These are phyloP conservation scores for Eristalis tenax DNA, from an alignment of 2,888 invertebrate genomes.

Conservation along the genomic window DNA sequence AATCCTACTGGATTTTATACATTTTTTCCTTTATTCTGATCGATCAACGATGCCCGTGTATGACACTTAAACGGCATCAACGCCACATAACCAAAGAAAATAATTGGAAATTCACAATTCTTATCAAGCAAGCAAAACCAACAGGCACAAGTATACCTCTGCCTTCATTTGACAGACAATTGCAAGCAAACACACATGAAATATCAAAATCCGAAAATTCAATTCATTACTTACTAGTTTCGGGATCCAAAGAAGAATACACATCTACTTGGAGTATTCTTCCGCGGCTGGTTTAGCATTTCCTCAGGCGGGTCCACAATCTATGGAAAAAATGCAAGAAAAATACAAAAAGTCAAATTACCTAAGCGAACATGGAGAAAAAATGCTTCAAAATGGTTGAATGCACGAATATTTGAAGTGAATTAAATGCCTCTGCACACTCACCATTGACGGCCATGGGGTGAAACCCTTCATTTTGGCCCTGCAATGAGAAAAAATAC, in stretches of 20 bases:
- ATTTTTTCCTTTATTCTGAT: neutral
- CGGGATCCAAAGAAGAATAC: conserved; percentile 97
- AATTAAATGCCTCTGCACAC: conserved; percentile 78
- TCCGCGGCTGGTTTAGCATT: conserved; percentile 87
- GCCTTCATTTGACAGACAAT: neutral
- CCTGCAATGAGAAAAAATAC: conserved; percentile 85
- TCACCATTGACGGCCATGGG: conserved; percentile 98
- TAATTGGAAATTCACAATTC: conserved; percentile 43
- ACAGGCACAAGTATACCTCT: neutral
- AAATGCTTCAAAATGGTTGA: conserved; percentile 47
- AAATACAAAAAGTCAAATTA: conserved; percentile 9
- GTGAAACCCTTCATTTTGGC: conserved; percentile 99
- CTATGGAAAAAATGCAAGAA: conserved; percentile 82
- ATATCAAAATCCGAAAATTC: conserved; percentile 16
- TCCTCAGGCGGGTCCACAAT: conserved; percentile 91
- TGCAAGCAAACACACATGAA: neutral
- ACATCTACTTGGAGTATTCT: conserved; percentile 89
- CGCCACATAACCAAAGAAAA: conserved; percentile 63
- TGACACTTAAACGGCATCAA: neutral
- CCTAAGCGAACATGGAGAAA: conserved; percentile 15
- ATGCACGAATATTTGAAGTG: conserved; percentile 8
- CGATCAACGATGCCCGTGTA: neutral
- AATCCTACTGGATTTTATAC: neutral
- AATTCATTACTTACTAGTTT: conserved; percentile 89
- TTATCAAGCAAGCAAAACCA: conserved; percentile 13